phyloP scores from a whole-genome alignment of 2,113 vertebrate genomes.

The Indicator maculatus region DNA sequence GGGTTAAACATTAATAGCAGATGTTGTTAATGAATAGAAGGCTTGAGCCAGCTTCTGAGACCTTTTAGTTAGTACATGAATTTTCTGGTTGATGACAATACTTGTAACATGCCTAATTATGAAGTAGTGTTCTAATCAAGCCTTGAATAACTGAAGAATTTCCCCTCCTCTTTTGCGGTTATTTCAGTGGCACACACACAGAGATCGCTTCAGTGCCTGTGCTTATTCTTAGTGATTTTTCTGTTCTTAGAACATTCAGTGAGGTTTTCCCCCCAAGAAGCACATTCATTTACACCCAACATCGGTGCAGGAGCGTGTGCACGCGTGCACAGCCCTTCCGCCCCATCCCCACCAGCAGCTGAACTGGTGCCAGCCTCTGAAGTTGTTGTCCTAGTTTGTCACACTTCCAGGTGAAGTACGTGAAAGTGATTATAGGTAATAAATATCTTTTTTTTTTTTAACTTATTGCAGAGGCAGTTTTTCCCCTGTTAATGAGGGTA shows the following conservation, averaged over 20 bases:
- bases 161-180: slow-evolving; percentile 66
- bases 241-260: slow-evolving; percentile 48
- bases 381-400: slow-evolving; percentile 65
- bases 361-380: slow-evolving; percentile 24
- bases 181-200: slow-evolving; percentile 62
- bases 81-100: slow-evolving; percentile 72
- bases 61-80: slow-evolving; percentile 71
- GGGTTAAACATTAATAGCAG: slow-evolving; percentile 67
- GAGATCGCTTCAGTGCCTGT: slow-evolving; percentile 58
- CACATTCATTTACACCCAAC: neutral
- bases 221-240: slow-evolving; percentile 56
- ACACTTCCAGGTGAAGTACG: slow-evolving; percentile 72
- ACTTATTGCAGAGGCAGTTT: slow-evolving; percentile 99
- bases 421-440: slow-evolving; percentile 96
- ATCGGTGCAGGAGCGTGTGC: neutral
- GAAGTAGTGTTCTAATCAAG: slow-evolving; percentile 71
- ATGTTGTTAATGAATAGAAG: slow-evolving; percentile 74
- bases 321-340: neutral
- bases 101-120: slow-evolving; percentile 70
- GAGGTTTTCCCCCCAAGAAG: slow-evolving; percentile 46
- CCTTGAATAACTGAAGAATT: slow-evolving; percentile 66
- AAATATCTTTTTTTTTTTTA: slow-evolving; percentile 87
- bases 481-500: slow-evolving; percentile 99
- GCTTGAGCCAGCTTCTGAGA: slow-evolving; percentile 70
- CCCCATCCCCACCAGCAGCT: neutral